A percentile compares a stretch with the other conserved stretches of the same genome.
These are phyloP conservation scores for Netelia fuscicornis DNA, from an alignment of 2,888 invertebrate species.

Conservation along the genomic window DNA sequence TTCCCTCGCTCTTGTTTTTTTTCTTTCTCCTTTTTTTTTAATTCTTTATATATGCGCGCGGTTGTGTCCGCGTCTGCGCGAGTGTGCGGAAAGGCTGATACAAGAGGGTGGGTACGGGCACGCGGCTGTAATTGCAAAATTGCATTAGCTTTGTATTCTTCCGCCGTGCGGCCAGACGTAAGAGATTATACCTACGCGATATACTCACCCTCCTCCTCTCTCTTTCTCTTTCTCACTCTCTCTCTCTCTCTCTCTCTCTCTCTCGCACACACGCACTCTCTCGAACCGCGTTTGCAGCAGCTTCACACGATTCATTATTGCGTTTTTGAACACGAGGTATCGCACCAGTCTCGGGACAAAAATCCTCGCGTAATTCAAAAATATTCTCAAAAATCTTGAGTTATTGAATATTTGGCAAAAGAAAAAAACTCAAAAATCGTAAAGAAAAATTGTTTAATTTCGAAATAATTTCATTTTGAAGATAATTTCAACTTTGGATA, in stretches of 20 bases:
- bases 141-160: constrained; percentile 83
- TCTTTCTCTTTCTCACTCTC: neutral
- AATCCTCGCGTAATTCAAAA: constrained; percentile 1
- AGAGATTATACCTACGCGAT: constrained; percentile 75
- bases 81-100: constrained; percentile 58
- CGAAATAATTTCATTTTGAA: neutral
- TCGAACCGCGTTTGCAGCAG: neutral
- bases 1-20: constrained; percentile 22
- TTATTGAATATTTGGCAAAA: too few relatives aligned
- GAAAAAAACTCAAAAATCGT: too few relatives aligned
- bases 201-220: constrained; percentile 29
- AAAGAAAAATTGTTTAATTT: neutral
- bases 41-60: constrained; percentile 21
- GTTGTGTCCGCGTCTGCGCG: constrained; percentile 1
- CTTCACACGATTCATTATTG: constrained; percentile 53
- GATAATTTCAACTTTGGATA: too few relatives aligned
- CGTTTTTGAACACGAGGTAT: constrained; percentile 45
- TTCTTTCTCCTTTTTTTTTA: constrained; percentile 16
- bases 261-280: neutral
- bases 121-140: constrained; percentile 81
- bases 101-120: constrained; percentile 71
- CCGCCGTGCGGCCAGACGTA: constrained; percentile 79
- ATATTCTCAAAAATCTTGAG: neutral
- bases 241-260: constrained; percentile 2
- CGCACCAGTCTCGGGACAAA: constrained; percentile 39